phyloP scores from a whole-genome alignment of 2,797 vertebrate species.

The Valencia hispanica region DNA sequence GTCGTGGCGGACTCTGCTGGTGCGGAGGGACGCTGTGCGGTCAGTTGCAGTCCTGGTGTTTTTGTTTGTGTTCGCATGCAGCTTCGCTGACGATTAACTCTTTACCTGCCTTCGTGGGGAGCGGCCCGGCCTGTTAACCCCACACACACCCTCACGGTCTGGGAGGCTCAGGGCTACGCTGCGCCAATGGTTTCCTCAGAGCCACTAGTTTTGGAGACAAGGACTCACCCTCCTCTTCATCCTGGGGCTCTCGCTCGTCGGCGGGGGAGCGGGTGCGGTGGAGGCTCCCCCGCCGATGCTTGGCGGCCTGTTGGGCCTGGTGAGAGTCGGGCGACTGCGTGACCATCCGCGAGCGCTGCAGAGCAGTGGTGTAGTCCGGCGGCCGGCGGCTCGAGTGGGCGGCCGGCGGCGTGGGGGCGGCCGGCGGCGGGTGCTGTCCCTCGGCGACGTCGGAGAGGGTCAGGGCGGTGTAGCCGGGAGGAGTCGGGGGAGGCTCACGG shows the following conservation, averaged over 20 bases:
- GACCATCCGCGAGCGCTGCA: constrained; percentile 96
- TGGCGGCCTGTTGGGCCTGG: constrained; percentile 74
- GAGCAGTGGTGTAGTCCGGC: constrained; percentile 95
- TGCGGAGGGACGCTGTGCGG: constrained; percentile 35
- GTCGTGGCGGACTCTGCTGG: constrained; percentile 33
- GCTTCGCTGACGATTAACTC: constrained; percentile 50
- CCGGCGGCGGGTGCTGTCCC: constrained; percentile 76
- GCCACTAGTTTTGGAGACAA: constrained; percentile 83
- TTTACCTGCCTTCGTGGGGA: constrained; percentile 15
- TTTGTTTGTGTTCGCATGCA: constrained; percentile 74
- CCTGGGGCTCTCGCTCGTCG: constrained; percentile 87
- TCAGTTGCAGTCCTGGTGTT: constrained; percentile 55
- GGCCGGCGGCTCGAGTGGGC: constrained; percentile 88
- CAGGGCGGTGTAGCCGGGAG: constrained; percentile 95
- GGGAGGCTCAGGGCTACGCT: constrained; percentile 75
- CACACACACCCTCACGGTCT: constrained; percentile 77
- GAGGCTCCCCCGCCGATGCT: constrained; percentile 64
- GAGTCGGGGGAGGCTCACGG: constrained; percentile 95
- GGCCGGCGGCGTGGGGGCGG: constrained; percentile 72
- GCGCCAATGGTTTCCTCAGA: constrained; percentile 81
- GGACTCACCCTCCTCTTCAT: constrained; percentile 88
- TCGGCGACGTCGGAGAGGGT: constrained; percentile 92
- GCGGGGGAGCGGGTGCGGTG: constrained; percentile 84
- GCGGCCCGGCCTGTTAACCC: constrained; percentile 73
- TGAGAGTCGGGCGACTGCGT: constrained; percentile 89